Evolutionary conservation across 2,888 invertebrate genomes (phyloP).

Genomic region (Rotaria macrura): DNA sequence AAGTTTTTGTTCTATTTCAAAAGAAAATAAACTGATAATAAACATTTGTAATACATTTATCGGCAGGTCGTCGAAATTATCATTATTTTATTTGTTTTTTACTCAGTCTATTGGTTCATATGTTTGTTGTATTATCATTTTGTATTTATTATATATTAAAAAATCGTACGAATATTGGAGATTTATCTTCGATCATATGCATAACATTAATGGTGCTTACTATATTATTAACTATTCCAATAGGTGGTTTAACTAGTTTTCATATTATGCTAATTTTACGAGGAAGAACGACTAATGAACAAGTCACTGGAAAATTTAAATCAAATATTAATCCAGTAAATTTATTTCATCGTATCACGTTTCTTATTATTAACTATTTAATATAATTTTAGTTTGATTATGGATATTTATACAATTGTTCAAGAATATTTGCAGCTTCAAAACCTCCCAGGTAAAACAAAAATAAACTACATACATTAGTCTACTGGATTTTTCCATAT

Average conservation of each 20-base stretch:
- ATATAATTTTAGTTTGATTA: not conserved
- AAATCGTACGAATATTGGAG: constrained; percentile 67
- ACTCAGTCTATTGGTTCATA: constrained; percentile 85
- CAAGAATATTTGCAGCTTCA: not conserved
- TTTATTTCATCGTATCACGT: not conserved
- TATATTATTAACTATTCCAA: constrained; percentile 80
- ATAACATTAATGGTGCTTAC: constrained; percentile 48
- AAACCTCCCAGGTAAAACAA: not conserved
- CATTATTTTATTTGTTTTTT: constrained; percentile 98
- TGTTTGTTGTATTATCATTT: constrained; percentile 88
- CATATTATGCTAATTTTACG: constrained; percentile 89
- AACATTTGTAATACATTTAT: too few species aligned
- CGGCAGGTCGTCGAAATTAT: constrained; percentile 81
- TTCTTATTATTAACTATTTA: not conserved
- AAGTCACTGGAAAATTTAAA: constrained; percentile 52
- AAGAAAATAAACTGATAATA: not conserved
- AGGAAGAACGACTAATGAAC: constrained; percentile 96
- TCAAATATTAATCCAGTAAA: constrained; percentile 10
- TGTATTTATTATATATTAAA: constrained; percentile 82
- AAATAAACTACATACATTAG: too few species aligned
- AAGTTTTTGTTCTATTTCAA: not conserved
- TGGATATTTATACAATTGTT: constrained; percentile 7
- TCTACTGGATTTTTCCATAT: too few species aligned
- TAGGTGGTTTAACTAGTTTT: constrained; percentile 91
- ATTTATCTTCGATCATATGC: constrained; percentile 60